Base-by-base conservation (phyloP, 2,113 vertebrate species). In the Acrocephalus kingi region DNA sequence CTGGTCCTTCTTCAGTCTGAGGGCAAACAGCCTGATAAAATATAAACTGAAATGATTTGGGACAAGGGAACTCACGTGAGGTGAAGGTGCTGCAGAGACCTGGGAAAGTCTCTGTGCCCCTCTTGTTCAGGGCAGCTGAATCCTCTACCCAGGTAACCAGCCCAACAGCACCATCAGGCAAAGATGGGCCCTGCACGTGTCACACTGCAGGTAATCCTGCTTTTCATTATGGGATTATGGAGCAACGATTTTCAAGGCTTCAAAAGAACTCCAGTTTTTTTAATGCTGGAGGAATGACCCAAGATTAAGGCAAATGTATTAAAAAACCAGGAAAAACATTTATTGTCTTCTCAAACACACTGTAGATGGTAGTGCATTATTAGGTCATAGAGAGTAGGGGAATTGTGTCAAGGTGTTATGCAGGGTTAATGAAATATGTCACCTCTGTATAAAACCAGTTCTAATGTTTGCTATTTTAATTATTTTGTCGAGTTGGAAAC, bases 161-260 rank as follows among this genome's bases (percentile, higher is more conserved):
- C n/a, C 58, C 79, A 39, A 6, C 33, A 11, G 0, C 4, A 35
- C 25, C 85, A 69, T 19, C 46, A 2, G 0, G 23, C 49, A 64
- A 48, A 67, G 66, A 79, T 5, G 14, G 3, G 12, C 21, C 69
- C 69, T 71, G 80, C 67, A 71, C 3, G 1, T 59, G 80, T 73
- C 20, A 31, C 52, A 15, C 63, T 22, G 25, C 11, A 10, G 20
- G 25, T 84, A 93, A 94, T 79, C 96, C 91, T 55, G 59, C 92
- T 87, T 80, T 77, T 89, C 93, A 58, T 93, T 75, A 80, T 10
- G 37, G 87, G 91, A 96, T 97, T 93, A 89, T 1, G 49, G 46
- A 77, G 58, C 68, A 63, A 18, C 13, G 48, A 55, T 75, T 85
- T 90, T 55, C 74, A 43, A 58, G 41, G 51, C 85, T 89, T 76